A percentile compares a stretch with the other conserved stretches of the same genome.
phyloP scores from a whole-genome alignment of 2,888 invertebrate genomes.

The Cryptocheilus praepositus region DNA sequence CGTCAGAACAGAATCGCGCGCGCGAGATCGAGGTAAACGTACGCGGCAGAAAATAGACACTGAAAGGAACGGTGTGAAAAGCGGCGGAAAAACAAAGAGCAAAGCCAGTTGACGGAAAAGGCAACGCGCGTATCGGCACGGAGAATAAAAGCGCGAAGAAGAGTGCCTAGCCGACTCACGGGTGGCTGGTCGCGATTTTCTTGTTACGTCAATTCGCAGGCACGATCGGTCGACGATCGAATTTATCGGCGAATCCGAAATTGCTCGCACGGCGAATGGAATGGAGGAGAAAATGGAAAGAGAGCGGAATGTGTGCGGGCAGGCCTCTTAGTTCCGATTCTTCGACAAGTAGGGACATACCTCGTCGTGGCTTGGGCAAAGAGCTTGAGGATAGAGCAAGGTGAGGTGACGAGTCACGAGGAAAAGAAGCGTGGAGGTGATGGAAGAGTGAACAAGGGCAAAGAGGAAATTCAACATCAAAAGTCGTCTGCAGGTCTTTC shows the following conservation, averaged over 20 bases:
- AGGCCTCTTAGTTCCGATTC: constrained; percentile 23
- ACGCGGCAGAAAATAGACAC: neutral
- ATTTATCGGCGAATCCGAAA: constrained; percentile 45
- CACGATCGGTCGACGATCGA: constrained; percentile 33
- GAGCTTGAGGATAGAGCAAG: neutral
- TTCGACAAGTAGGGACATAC: constrained; percentile 26
- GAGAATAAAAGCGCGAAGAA: constrained; percentile 3
- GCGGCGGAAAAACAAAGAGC: too few relatives aligned
- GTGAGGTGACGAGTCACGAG: constrained; percentile 9
- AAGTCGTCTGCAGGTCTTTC: constrained; percentile 44
- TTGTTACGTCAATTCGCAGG: constrained; percentile 37
- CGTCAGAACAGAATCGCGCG: constrained; percentile 32
- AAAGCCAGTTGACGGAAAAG: too few relatives aligned
- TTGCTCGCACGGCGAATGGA: constrained; percentile 21
- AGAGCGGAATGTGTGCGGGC: constrained; percentile 28
- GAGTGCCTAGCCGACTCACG: neutral
- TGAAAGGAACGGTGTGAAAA: neutral
- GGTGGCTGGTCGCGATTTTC: constrained; percentile 29
- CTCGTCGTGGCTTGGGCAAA: constrained; percentile 17
- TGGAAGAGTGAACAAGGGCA: constrained; percentile 9
- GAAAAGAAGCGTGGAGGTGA: constrained; percentile 12
- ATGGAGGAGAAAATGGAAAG: constrained; percentile 14
- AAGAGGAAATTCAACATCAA: constrained; percentile 51
- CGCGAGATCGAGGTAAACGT: constrained; percentile 2
- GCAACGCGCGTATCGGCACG: too few relatives aligned